Conservation (phyloP, 2,888 invertebrate species). For the Halictus quadricinctus region DNA sequence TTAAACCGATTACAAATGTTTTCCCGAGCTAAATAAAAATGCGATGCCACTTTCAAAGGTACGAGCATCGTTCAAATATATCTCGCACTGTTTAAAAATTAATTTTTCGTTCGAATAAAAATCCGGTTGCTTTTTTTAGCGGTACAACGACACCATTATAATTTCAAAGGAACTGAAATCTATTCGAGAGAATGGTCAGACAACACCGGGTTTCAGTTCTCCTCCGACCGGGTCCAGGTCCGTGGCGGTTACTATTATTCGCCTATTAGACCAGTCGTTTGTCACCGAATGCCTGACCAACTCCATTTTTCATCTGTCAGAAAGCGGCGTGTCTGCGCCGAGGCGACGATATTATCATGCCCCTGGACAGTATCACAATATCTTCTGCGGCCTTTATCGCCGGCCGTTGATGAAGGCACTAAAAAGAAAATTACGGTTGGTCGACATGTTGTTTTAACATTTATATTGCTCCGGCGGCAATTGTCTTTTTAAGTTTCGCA, state of each 20-base stretch:
- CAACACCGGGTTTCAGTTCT: not conserved
- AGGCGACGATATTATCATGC: slow-evolving; percentile 4
- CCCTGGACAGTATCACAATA: slow-evolving; percentile 30
- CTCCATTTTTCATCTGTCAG: slow-evolving; percentile 1
- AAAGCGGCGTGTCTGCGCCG: not conserved
- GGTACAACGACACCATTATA: not conserved
- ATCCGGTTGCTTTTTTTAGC: not conserved
- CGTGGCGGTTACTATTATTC: not conserved
- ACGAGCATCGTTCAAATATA: not conserved
- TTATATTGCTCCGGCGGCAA: slow-evolving; percentile 38
- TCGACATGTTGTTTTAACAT: slow-evolving; percentile 35
- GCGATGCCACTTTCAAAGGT: not conserved
- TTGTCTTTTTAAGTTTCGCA: slow-evolving; percentile 47
- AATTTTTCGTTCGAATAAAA: not conserved
- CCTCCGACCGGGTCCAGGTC: no score
- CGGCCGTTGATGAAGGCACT: slow-evolving; percentile 19
- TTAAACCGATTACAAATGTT: not conserved
- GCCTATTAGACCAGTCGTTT: not conserved
- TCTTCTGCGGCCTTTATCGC: slow-evolving; percentile 17
- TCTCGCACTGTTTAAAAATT: not conserved
- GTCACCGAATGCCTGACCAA: not conserved
- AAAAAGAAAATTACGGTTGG: slow-evolving; percentile 27
- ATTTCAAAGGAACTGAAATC: not conserved
- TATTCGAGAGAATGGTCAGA: not conserved
- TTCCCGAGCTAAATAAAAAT: not conserved